A percentile compares a stretch with the other conserved stretches of the same genome.
Evolutionary conservation across 2,113 vertebrate genomes (phyloP).

Genomic region (Neomonachus schauinslandi): DNA sequence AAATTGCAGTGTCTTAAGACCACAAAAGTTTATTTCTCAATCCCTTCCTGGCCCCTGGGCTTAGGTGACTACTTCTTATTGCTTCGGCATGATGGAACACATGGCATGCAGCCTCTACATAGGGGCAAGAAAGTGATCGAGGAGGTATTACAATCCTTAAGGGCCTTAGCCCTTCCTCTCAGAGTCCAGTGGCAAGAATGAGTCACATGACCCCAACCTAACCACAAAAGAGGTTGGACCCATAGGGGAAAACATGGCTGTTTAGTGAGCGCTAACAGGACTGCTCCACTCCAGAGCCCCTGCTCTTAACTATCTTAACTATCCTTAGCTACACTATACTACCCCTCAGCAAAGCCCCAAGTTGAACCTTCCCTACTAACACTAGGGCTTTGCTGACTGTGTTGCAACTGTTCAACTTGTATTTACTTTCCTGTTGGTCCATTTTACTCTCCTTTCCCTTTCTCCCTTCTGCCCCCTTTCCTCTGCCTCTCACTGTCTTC

Average conservation of each 20-base stretch:
- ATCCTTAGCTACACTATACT: not conserved
- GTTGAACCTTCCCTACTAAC: not conserved
- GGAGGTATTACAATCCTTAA: not conserved
- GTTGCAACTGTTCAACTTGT: not conserved
- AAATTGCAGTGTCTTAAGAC: not conserved
- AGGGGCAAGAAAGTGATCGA: not conserved
- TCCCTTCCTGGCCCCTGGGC: not conserved
- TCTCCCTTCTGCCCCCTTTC: not conserved
- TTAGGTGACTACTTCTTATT: not conserved
- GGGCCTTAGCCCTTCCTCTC: not conserved
- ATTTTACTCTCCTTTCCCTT: not conserved
- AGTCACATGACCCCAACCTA: not conserved
- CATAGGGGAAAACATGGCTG: rapidly evolving
- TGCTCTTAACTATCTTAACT: not conserved
- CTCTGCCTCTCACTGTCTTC: not conserved
- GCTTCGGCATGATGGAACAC: not conserved
- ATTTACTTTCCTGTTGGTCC: not conserved
- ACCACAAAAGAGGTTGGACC: no score
- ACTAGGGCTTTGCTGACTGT: not conserved
- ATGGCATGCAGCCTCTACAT: not conserved
- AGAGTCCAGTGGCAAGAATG: not conserved
- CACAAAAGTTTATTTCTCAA: not conserved
- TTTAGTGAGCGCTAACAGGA: not conserved
- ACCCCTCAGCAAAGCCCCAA: not conserved
- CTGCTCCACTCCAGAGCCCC: not conserved